These are phyloP conservation scores for Cacoxenus indagator DNA, from an alignment of 2,888 invertebrate genomes.

Conservation along the genomic window DNA sequence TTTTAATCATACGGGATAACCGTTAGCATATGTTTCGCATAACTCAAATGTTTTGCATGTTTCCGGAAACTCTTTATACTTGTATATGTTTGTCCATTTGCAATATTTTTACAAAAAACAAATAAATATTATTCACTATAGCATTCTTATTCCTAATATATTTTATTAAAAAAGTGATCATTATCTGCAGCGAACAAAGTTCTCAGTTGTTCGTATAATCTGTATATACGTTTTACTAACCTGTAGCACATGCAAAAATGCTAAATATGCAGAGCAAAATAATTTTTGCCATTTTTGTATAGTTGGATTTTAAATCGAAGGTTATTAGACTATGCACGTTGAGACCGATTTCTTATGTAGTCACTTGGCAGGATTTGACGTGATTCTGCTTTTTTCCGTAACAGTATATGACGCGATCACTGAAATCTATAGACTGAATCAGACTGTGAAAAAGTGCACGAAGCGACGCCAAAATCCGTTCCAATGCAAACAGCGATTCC, in stretches of 20 bases:
- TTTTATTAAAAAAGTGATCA: slow-evolving; percentile 5
- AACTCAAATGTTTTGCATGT: too few relatives aligned
- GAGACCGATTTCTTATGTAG: slow-evolving; percentile 29
- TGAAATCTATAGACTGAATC: slow-evolving; percentile 61
- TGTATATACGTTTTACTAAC: slow-evolving; percentile 47
- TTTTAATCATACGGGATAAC: too few relatives aligned
- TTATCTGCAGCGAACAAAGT: too few relatives aligned
- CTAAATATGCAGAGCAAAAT: slow-evolving; percentile 60
- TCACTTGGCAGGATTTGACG: slow-evolving; percentile 19
- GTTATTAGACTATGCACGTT: slow-evolving; percentile 14
- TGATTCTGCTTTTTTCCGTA: slow-evolving; percentile 38
- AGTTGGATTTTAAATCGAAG: neutral
- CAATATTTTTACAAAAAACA: too few relatives aligned
- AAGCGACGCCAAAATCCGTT: slow-evolving; percentile 18
- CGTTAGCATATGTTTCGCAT: too few relatives aligned
- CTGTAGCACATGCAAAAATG: slow-evolving; percentile 63
- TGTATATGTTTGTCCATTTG: too few relatives aligned
- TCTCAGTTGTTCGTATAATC: neutral
- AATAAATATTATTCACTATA: too few relatives aligned
- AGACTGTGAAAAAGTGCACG: slow-evolving; percentile 32
- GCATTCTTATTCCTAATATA: too few relatives aligned
- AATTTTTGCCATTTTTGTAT: slow-evolving; percentile 59
- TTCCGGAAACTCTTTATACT: too few relatives aligned
- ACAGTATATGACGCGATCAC: slow-evolving; percentile 61
- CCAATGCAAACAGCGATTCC: slow-evolving; percentile 39